Evolutionary conservation across 2,888 invertebrate genomes (phyloP), one percentile per base, ranked within the genome.

Genomic region (Protodeltote pygarga): DNA sequence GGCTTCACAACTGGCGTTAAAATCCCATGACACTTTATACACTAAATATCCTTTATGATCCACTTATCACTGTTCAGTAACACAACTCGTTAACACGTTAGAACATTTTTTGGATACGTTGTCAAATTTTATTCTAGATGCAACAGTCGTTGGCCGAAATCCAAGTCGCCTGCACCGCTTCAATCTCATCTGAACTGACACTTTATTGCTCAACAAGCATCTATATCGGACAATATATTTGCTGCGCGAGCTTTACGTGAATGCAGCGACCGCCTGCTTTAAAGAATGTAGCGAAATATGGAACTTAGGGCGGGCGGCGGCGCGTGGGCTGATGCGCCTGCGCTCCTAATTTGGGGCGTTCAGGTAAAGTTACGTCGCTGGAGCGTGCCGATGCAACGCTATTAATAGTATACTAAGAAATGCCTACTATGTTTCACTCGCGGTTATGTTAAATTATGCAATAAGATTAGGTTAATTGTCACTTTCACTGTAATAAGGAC

Each of bases 341-440:
- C 90, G 89, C 90, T 81, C 93, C 93, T 93, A 93, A 93, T 93
- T 93, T 92, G 90, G 92, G 83, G 77, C 81, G 86, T 88, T 81
- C 92, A 92, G 92, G 92, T 92, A 91, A 91, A 89, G 87, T 91
- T 90, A 90, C 92, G 77, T 72, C 54, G 79, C 87, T 89, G 89
- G 89, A 91, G 85, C 75, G 79, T 72, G 75, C 69, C 59, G 76
- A 75, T 89, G 87, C 88, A 89, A 74, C 75, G 80, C 87, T 90
- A 90, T 82, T 84, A 81, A 87, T 92, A 92, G 87, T 75, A 71
- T 68, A 81, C 85, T 83, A 82, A 75, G 81, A 80, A 5, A 83
- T 79, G 83, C 77, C 83, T 82, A 78, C 79, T 76, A 75, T 71
- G 78, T 79, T 76, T 78, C 90, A 89, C 92, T 84, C 85, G 83